phyloP scores from a whole-genome alignment of 2,888 invertebrate genomes.

The Leucophora obtusa region DNA sequence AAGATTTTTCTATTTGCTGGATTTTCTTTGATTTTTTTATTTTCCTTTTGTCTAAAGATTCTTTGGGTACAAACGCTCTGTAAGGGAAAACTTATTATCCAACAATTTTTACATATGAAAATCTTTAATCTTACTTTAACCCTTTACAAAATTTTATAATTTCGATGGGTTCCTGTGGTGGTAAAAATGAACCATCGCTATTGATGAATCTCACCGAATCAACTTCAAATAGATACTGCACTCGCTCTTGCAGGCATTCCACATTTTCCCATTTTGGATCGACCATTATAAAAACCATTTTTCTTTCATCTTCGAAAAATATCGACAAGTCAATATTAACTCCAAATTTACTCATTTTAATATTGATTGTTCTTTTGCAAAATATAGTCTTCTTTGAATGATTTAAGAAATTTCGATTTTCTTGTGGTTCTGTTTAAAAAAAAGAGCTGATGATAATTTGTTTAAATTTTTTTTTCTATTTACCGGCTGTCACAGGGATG shows the following conservation, averaged over 20 bases:
- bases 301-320: conserved; percentile 68
- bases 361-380: no score
- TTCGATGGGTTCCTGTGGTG: conserved; percentile 66
- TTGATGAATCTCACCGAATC: conserved; percentile 64
- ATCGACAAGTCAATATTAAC: conserved; percentile 68
- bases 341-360: conserved; percentile 65
- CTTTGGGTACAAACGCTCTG: conserved; percentile 62
- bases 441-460: no score
- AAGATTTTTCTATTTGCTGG: not conserved
- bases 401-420: no score
- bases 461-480: no score
- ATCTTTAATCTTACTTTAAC: conserved; percentile 54
- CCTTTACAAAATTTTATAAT: conserved; percentile 59
- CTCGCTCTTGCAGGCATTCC: conserved; percentile 60
- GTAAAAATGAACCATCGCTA: conserved; percentile 65
- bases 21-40: conserved; percentile 48
- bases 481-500: no score
- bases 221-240: conserved; percentile 66
- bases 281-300: conserved; percentile 64
- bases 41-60: conserved; percentile 43
- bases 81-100: no score
- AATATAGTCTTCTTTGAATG: no score
- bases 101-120: not conserved
- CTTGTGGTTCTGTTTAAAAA: no score
- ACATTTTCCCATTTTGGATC: conserved; percentile 67